Conservation (phyloP, 2,797 vertebrate species). For the Chelmon rostratus region DNA sequence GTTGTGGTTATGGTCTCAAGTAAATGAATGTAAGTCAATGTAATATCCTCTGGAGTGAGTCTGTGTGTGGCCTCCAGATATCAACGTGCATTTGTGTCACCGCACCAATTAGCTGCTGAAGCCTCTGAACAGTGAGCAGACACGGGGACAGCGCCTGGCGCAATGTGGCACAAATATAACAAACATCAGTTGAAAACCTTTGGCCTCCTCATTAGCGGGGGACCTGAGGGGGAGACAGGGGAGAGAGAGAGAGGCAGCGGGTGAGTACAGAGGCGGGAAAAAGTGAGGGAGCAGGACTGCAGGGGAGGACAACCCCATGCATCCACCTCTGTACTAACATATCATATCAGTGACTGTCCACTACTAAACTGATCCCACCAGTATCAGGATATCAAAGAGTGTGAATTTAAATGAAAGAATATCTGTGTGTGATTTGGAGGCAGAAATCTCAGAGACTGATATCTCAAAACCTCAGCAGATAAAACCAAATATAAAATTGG, state of each 20-base stretch:
- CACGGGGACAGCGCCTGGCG: conserved; percentile 31
- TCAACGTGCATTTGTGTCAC: conserved; percentile 50
- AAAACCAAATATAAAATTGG: not conserved
- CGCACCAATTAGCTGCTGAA: conserved; percentile 38
- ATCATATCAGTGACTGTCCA: not conserved
- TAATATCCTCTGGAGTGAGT: not conserved
- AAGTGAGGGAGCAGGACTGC: not conserved
- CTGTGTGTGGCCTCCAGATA: conserved; percentile 36
- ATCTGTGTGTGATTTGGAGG: no score
- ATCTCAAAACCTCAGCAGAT: no score
- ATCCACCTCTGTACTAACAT: not conserved
- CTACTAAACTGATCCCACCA: not conserved
- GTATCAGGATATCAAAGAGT: not conserved
- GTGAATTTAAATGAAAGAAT: not conserved
- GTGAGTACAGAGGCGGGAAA: not conserved
- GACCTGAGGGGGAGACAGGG: not conserved
- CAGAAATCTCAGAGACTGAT: no score
- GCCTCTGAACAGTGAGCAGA: conserved; percentile 32
- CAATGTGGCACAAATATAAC: conserved; percentile 33
- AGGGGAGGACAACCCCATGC: not conserved
- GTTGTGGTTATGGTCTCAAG: no score
- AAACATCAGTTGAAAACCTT: conserved; percentile 30
- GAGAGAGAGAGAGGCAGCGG: not conserved
- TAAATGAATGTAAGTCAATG: no score
- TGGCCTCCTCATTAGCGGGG: conserved; percentile 15